These are phyloP conservation scores for Agrochola macilenta DNA, from an alignment of 2,888 invertebrate genomes.

Conservation along the genomic window DNA sequence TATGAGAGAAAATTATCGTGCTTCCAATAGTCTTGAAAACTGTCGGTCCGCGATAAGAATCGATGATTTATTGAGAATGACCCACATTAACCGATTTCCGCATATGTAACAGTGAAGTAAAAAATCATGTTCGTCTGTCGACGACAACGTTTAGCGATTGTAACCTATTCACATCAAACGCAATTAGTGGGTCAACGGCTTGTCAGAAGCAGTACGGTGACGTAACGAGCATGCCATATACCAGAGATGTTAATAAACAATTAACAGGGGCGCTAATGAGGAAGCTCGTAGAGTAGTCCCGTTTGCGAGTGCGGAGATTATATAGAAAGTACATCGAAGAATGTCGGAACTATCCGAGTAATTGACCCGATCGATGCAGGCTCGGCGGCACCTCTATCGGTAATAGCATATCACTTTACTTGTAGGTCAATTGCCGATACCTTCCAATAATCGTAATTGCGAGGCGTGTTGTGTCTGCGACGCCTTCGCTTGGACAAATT, in stretches of 20 bases:
- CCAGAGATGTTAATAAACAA: conserved; percentile 73
- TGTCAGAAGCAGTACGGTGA: conserved; percentile 82
- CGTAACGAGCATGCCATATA: conserved; percentile 73
- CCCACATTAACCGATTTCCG: conserved; percentile 79
- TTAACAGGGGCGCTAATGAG: conserved; percentile 74
- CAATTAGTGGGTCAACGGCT: conserved; percentile 86
- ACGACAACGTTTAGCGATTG: conserved; percentile 80
- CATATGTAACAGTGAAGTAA: conserved; percentile 73
- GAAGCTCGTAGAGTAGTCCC: conserved; percentile 60
- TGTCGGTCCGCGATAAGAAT: conserved; percentile 65
- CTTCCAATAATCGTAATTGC: conserved; percentile 83
- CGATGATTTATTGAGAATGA: conserved; percentile 78
- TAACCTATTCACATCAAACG: conserved; percentile 83
- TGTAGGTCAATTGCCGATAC: conserved; percentile 86
- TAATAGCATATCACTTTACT: conserved; percentile 80
- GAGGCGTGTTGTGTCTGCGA: conserved; percentile 72
- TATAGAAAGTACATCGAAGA: conserved; percentile 84
- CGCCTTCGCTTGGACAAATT: conserved; percentile 64
- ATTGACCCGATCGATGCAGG: conserved; percentile 82
- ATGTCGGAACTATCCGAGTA: conserved; percentile 77
- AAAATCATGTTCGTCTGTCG: conserved; percentile 71
- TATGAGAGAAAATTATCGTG: conserved; percentile 73
- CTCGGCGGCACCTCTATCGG: conserved; percentile 76
- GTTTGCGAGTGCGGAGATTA: conserved; percentile 64
- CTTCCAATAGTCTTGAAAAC: conserved; percentile 78